These are phyloP conservation scores for Solen grandis DNA, from an alignment of 1,140 invertebrate species.

Conservation along the genomic window DNA sequence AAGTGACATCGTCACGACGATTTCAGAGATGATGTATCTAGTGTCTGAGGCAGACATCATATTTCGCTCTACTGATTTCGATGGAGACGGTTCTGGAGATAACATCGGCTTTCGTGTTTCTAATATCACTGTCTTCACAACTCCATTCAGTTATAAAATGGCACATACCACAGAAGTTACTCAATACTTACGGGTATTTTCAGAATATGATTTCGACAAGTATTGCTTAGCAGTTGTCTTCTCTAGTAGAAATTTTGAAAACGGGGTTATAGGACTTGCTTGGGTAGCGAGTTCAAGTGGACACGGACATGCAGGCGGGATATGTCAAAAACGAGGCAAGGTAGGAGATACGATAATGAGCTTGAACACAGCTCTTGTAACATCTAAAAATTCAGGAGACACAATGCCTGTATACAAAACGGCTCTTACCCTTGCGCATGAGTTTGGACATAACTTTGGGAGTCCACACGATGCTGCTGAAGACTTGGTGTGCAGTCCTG, in stretches of 20 bases:
- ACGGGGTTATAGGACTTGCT: constrained; percentile 67
- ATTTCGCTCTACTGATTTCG: constrained; percentile 72
- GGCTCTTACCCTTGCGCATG: constrained; percentile 69
- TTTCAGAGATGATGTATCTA: constrained; percentile 64
- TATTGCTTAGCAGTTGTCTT: constrained; percentile 72
- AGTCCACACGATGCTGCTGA: constrained; percentile 64
- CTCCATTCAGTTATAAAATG: constrained; percentile 57
- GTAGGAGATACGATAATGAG: constrained; percentile 49
- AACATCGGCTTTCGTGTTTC: constrained; percentile 73
- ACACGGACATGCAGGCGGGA: constrained; percentile 58
- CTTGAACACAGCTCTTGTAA: constrained; percentile 70
- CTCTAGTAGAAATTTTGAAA: constrained; percentile 69
- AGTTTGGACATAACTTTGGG: constrained; percentile 77
- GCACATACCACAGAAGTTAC: constrained; percentile 33
- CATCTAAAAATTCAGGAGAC: constrained; percentile 59
- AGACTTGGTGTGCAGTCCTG: constrained; percentile 58
- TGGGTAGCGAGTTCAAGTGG: constrained; percentile 68
- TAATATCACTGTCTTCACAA: constrained; percentile 64
- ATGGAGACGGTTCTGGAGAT: constrained; percentile 71
- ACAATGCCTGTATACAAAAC: constrained; percentile 44
- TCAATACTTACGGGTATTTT: constrained; percentile 69
- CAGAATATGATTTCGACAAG: constrained; percentile 65
- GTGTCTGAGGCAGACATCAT: constrained; percentile 68
- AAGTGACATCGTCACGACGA: constrained; percentile 54
- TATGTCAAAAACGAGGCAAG: constrained; percentile 63